Evolutionary conservation across 1,140 invertebrate genomes (phyloP), one percentile per base, ranked within the genome.

Genomic region (Mya arenaria): DNA sequence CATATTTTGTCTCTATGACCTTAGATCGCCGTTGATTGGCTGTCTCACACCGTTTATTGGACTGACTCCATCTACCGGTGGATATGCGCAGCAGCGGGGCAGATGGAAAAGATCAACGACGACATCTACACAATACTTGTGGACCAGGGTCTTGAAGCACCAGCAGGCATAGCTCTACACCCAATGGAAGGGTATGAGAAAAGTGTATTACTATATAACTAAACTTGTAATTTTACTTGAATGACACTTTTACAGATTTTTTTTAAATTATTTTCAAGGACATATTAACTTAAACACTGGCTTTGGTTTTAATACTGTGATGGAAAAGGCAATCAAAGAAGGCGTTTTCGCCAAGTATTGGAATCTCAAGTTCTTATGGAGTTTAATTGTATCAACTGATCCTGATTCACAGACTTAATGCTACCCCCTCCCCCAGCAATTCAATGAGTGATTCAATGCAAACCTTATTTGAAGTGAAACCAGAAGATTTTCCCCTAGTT

Each of bases 11-110:
- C 10, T 44, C 10, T 19, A 10, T 10, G 19, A n/a, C 25, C 48
- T n/a, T 56, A 74, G 36, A 28, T 74, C 0, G 65, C 65, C 10
- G 34, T 41, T 39, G 65, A 68, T 34, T 68, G 65, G 65, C 36
- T 68, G 17, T 68, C 65, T 23, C 34, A 68, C 23, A 68, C 37
- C 0, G 34, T 68, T 19, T 68, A 68, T 19, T 68, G 65, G 65
- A 68, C 36, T 10, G 65, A 68, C 28, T 41, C 65, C 37, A 19
- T 41, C 17, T 68, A 32, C 41, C 65, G 65, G 19, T 68, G 65
- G 65, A 68, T 68, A n/a, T 19, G 28, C 6, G 65, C 65, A 3
- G 65, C 65, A 17, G 34, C 65, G 36, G 37, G 36, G 32, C 17
- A 37, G 17, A 41, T 41, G 5, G 65, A 44, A 6, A 37, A 39